Percentiles rank a stretch among this genome's conserved stretches.
Conservation (phyloP, 2,888 invertebrate genomes). For the Ichneumon xanthorius region DNA sequence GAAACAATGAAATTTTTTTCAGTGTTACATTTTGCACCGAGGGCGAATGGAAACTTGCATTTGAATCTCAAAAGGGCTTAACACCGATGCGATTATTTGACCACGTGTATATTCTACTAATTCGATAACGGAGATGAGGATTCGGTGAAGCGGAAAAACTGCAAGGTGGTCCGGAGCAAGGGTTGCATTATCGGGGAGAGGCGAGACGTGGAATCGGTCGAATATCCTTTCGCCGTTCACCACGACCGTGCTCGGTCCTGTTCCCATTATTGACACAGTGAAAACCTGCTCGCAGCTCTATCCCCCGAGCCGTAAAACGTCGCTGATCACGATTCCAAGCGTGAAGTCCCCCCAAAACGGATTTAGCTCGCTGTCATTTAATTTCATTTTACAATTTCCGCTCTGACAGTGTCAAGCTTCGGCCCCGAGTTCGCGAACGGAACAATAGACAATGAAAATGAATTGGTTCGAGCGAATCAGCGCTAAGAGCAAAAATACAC, state of each 20-base stretch:
- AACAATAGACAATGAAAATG: neutral
- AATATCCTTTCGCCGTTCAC: constrained; percentile 24
- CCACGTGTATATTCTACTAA: constrained; percentile 40
- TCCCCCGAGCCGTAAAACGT: constrained; percentile 50
- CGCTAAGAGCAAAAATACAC: neutral
- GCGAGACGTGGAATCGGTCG: constrained; percentile 5
- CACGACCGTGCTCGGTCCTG: constrained; percentile 24
- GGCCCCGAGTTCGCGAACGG: neutral
- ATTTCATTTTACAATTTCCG: constrained; percentile 26
- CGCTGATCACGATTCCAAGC: constrained; percentile 55
- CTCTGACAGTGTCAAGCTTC: neutral
- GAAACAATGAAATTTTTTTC: neutral
- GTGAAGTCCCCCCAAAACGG: constrained; percentile 4
- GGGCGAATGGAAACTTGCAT: constrained; percentile 26
- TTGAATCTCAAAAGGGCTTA: constrained; percentile 47
- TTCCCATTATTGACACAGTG: constrained; percentile 8
- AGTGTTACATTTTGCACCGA: neutral
- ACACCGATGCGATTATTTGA: neutral
- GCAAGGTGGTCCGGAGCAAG: constrained; percentile 47
- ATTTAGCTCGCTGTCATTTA: constrained; percentile 13
- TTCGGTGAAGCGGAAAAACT: constrained; percentile 50
- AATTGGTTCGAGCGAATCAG: neutral
- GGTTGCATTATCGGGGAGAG: constrained; percentile 35
- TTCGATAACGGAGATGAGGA: constrained; percentile 44
- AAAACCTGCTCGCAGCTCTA: constrained; percentile 9